Evolutionary conservation across 2,888 invertebrate species (phyloP).

Genomic region (Kryphioiulus occultus): DNA sequence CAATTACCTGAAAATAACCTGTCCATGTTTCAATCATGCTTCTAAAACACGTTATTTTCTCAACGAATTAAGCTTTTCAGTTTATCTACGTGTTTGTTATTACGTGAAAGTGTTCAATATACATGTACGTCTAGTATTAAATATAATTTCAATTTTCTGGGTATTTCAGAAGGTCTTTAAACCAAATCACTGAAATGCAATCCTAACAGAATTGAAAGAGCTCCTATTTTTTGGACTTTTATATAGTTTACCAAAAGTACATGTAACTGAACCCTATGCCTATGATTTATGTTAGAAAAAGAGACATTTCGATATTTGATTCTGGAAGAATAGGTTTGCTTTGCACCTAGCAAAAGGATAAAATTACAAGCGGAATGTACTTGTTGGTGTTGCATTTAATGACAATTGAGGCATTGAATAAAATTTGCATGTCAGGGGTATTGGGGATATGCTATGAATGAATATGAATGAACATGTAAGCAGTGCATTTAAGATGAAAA

Average conservation of each 20-base stretch:
- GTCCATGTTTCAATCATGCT: constrained; percentile 18
- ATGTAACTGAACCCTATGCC: too few species aligned
- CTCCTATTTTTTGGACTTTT: not conserved
- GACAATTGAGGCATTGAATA: too few species aligned
- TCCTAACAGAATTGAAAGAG: not conserved
- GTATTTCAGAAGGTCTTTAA: not conserved
- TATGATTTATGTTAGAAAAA: too few species aligned
- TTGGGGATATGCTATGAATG: too few species aligned
- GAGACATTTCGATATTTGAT: too few species aligned
- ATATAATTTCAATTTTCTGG: not conserved
- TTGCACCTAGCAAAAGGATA: too few species aligned
- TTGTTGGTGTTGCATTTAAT: too few species aligned
- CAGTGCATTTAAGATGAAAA: too few species aligned
- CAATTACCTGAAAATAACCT: constrained; percentile 34
- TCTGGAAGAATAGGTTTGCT: too few species aligned
- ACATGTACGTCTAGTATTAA: not conserved
- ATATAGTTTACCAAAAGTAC: not conserved
- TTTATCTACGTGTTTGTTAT: not conserved
- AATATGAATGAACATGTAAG: too few species aligned
- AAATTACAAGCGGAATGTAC: too few species aligned
- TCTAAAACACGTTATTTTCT: constrained; percentile 1
- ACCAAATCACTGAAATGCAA: not conserved
- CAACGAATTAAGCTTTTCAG: constrained; percentile 2
- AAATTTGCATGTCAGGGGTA: too few species aligned
- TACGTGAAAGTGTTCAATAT: not conserved